Conservation (phyloP, 2,113 vertebrate genomes). For the Platysternon megacephalum region DNA sequence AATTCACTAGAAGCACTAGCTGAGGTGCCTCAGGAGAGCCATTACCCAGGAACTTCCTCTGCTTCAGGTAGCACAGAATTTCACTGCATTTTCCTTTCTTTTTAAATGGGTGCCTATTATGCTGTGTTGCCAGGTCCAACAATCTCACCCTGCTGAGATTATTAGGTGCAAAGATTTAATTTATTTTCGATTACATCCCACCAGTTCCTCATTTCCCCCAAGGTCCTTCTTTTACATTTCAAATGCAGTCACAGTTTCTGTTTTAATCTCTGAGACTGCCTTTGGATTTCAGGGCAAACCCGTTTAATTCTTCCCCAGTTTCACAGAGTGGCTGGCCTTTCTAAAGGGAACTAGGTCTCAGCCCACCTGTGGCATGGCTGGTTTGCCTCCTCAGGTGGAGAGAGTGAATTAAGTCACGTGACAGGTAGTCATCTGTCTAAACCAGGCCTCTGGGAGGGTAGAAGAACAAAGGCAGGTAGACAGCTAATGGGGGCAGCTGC, state of each 20-base stretch:
- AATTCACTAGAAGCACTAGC: background rate
- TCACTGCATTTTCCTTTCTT: conserved; percentile 35
- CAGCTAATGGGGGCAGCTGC: background rate
- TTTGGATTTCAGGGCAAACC: background rate
- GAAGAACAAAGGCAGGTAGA: background rate
- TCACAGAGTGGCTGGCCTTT: background rate
- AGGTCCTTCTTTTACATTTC: background rate
- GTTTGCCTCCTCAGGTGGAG: background rate
- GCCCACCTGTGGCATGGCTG: background rate
- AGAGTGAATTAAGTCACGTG: background rate
- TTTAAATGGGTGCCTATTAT: background rate
- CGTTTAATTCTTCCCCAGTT: background rate
- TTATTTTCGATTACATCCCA: conserved; percentile 19
- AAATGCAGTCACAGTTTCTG: background rate
- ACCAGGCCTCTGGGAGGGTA: background rate
- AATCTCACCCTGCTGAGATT: background rate
- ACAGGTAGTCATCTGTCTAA: background rate
- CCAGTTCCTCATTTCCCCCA: background rate
- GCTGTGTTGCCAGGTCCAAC: background rate
- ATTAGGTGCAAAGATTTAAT: background rate
- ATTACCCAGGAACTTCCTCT: conserved; percentile 57
- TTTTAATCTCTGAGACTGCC: background rate
- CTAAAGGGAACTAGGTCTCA: background rate
- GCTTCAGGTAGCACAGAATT: conserved; percentile 27
- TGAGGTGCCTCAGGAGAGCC: conserved; percentile 22